A percentile compares a stretch with the other conserved stretches of the same genome.
phyloP scores from a whole-genome alignment of 2,113 vertebrate genomes.

The Phrynosoma blainvillii region DNA sequence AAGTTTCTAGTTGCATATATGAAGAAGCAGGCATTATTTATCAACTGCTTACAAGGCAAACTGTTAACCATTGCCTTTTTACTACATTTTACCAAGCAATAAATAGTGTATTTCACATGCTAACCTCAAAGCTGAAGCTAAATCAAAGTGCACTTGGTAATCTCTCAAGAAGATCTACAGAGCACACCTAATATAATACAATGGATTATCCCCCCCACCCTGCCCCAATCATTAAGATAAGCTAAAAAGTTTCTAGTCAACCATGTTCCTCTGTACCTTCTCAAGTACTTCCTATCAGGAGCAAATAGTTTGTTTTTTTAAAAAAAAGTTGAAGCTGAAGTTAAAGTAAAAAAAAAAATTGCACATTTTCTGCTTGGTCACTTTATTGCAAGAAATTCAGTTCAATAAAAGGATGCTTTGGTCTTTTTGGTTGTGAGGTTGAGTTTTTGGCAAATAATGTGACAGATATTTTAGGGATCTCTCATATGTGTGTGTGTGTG shows the following conservation, averaged over 20 bases:
- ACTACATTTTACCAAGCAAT: slow-evolving; percentile 49
- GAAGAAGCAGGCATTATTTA: slow-evolving; percentile 47
- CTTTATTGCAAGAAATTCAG: background rate
- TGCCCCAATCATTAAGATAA: slow-evolving; percentile 9
- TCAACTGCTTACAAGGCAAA: slow-evolving; percentile 51
- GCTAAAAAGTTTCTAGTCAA: slow-evolving; percentile 22
- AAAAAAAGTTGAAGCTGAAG: background rate
- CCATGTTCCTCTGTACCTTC: slow-evolving; percentile 13
- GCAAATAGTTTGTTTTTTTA: slow-evolving; percentile 20
- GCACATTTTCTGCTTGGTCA: background rate
- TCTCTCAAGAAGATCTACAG: slow-evolving; percentile 27
- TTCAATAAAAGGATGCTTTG: background rate
- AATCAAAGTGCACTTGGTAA: slow-evolving; percentile 25
- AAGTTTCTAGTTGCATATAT: slow-evolving; percentile 44
- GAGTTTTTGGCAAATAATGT: background rate
- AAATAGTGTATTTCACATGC: slow-evolving; percentile 55
- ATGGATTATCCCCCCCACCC: background rate
- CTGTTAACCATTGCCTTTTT: slow-evolving; percentile 45
- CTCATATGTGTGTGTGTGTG: no score
- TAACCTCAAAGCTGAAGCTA: slow-evolving; percentile 54
- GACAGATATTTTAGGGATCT: background rate
- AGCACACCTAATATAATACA: slow-evolving; percentile 19
- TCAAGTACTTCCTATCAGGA: slow-evolving; percentile 30
- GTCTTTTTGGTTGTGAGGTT: no score
- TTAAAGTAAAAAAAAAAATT: background rate